Conservation (phyloP, 2,888 invertebrate genomes). For the Morpho deidamia region DNA sequence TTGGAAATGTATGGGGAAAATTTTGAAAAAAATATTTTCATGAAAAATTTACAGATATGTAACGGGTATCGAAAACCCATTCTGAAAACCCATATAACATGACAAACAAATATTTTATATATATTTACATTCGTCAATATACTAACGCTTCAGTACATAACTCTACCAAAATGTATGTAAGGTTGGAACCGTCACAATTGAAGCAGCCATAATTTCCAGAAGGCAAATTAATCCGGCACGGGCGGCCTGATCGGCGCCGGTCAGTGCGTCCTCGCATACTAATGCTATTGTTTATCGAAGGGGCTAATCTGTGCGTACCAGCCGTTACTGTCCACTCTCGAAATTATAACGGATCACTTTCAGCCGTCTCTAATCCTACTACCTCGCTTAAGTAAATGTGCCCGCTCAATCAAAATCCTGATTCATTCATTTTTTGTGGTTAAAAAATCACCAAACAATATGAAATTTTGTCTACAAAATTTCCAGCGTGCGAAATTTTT, state of each 20-base stretch:
- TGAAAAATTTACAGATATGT: too few species aligned
- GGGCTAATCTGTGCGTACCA: conserved; percentile 77
- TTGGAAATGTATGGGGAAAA: too few species aligned
- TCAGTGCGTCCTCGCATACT: conserved; percentile 76
- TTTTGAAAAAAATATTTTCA: too few species aligned
- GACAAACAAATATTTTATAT: too few species aligned
- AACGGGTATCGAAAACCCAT: too few species aligned
- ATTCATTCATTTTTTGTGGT: background rate
- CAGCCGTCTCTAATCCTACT: conserved; percentile 62
- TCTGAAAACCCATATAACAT: too few species aligned
- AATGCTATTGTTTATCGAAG: conserved; percentile 79
- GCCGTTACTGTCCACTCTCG: conserved; percentile 71
- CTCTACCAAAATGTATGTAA: too few species aligned
- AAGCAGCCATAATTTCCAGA: conserved; percentile 68
- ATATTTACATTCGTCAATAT: too few species aligned
- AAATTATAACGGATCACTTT: conserved; percentile 77
- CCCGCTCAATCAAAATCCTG: conserved; percentile 1
- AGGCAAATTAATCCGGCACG: conserved; percentile 77
- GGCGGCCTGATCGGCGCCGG: conserved; percentile 69
- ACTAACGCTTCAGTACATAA: too few species aligned
- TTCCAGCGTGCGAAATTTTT: background rate
- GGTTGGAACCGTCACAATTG: too few species aligned
- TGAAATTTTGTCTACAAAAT: background rate
- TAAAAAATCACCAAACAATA: background rate
- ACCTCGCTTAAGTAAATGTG: conserved; percentile 32